phyloP scores from a whole-genome alignment of 2,113 vertebrate species.

The Talpa occidentalis region DNA sequence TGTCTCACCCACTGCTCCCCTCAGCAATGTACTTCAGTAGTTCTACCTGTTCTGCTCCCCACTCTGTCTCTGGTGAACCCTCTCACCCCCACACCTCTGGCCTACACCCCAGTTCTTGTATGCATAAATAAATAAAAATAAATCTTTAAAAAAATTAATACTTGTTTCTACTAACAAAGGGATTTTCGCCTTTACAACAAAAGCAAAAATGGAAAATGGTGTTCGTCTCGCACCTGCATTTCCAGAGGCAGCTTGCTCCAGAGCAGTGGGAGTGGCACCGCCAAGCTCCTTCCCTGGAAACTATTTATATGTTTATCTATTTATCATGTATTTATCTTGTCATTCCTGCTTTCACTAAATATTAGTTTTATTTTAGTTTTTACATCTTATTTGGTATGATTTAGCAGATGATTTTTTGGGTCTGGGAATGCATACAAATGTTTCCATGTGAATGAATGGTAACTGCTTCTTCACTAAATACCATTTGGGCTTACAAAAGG shows the following conservation, averaged over 20 bases:
- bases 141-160: too few relatives aligned
- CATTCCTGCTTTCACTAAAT: neutral
- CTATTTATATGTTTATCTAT: neutral
- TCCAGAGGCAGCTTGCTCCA: neutral
- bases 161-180: neutral
- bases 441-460: neutral
- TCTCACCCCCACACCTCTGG: too few relatives aligned
- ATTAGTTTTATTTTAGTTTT: neutral
- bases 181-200: neutral
- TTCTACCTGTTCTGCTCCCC: too few relatives aligned
- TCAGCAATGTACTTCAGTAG: too few relatives aligned
- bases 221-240: neutral
- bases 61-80: too few relatives aligned
- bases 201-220: neutral
- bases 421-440: neutral
- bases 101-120: too few relatives aligned
- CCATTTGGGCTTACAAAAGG: neutral
- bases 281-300: neutral
- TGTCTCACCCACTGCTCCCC: too few relatives aligned
- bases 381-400: neutral
- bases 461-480: neutral
- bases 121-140: too few relatives aligned
- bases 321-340: neutral
- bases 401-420: neutral
- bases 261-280: neutral